Base-by-base conservation (phyloP, 2,113 vertebrate species). In the Psittacula cyanocephala region DNA sequence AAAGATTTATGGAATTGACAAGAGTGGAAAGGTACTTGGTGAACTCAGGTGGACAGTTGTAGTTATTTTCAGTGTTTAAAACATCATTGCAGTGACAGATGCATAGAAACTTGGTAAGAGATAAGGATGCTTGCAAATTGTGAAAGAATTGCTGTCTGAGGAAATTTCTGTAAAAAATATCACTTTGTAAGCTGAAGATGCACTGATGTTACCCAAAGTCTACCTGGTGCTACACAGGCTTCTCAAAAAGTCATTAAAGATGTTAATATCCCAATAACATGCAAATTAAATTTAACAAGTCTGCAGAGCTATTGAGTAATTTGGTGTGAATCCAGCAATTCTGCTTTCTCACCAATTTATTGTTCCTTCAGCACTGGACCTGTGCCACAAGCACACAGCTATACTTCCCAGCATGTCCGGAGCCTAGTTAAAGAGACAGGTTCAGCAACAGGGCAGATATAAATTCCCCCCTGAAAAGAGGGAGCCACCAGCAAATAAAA, bases 261-360 rank as follows among this genome's bases (percentile, higher is more conserved):
- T 64, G 2, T 31, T 74, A 69, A 84, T 65, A 74, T 83, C 41
- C 41, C n/a, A 72, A 53, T 37, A 88, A 37, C 59, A 74, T 69
- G 44, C 75, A 76, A 67, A 65, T 88, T 33, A 91, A 85, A 68
- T 94, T 91, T 76, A 86, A 41, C 53, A 82, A 47, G 19, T 80
- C 37, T 82, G 23, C 31, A 46, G 49, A 95, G 83, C n/a, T 65
- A 35, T 28, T 77, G 75, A 74, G 31, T 65, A 77, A 83, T 88
- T 91, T 94, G 53, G 24, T 93, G 69, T 80, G 79, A 94, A 67
- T 83, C 86, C 64, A 90, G 71, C 63, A 70, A 31, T 81, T 95
- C 79, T 80, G 27, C 81, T 93, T 96, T 93, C 91, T 89, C 71
- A 83, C 6, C 13, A 41, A 57, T 80, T 86, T 82, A 89, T 90